Evolutionary conservation across 1,140 invertebrate genomes (phyloP).

Genomic region (Leptinotarsa texana): DNA sequence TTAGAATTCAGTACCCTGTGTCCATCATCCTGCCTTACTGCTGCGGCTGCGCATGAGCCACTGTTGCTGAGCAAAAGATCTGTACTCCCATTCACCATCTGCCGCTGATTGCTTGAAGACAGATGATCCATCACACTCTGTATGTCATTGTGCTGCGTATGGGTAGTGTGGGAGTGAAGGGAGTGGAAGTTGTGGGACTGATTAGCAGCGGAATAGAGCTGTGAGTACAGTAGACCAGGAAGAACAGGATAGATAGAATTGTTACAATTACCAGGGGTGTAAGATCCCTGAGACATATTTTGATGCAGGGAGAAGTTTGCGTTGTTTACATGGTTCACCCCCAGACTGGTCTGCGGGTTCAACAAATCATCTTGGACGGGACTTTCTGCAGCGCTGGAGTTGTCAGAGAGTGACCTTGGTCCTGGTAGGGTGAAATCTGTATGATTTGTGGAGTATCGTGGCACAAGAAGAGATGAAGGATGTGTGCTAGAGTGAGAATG

Average conservation of each 20-base stretch:
- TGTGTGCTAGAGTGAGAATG: slow-evolving; percentile 52
- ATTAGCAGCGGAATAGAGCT: slow-evolving; percentile 77
- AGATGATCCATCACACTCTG: slow-evolving; percentile 74
- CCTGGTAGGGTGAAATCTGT: slow-evolving; percentile 58
- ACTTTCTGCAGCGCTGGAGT: slow-evolving; percentile 80
- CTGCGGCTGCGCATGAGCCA: slow-evolving; percentile 66
- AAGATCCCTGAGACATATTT: slow-evolving; percentile 55
- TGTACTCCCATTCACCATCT: slow-evolving; percentile 58
- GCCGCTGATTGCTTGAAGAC: slow-evolving; percentile 62
- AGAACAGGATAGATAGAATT: slow-evolving; percentile 73
- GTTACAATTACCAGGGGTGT: slow-evolving; percentile 64
- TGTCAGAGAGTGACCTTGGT: slow-evolving; percentile 74
- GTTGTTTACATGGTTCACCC: slow-evolving; percentile 66
- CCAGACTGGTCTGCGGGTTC: slow-evolving; percentile 58
- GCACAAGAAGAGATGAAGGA: slow-evolving; percentile 58
- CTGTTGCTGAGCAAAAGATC: slow-evolving; percentile 62
- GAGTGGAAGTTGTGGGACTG: slow-evolving; percentile 76
- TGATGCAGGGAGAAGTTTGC: slow-evolving; percentile 67
- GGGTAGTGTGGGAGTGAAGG: slow-evolving; percentile 65
- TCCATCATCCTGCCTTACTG: slow-evolving; percentile 60
- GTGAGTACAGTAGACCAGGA: slow-evolving; percentile 80
- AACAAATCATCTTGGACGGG: slow-evolving; percentile 78
- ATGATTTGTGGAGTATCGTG: slow-evolving; percentile 61
- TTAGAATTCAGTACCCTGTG: slow-evolving; percentile 62
- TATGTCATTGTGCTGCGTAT: slow-evolving; percentile 68